phyloP scores from a whole-genome alignment of 2,113 vertebrate genomes.

The Toxotes chatareus region DNA sequence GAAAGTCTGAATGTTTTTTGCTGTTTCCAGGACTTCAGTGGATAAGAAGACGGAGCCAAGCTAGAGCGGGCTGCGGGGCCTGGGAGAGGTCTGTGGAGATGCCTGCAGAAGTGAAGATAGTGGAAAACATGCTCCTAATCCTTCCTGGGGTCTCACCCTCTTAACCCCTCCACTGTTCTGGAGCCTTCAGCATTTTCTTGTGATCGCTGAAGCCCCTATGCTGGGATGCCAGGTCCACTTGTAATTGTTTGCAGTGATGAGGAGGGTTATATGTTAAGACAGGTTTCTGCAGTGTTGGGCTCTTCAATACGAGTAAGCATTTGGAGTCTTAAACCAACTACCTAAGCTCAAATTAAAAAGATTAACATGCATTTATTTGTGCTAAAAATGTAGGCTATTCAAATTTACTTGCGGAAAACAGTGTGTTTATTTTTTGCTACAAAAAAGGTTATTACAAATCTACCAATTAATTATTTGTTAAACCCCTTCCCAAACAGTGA shows the following conservation, averaged over 20 bases:
- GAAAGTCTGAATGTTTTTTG: constrained; percentile 42
- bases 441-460: background rate
- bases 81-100: constrained; percentile 61
- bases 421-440: background rate
- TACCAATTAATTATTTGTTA: background rate
- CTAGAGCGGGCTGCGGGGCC: constrained; percentile 33
- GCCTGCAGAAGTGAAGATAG: constrained; percentile 75
- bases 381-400: background rate
- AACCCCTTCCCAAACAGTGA: background rate
- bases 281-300: constrained; percentile 28
- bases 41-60: constrained; percentile 64
- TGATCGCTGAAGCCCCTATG: constrained; percentile 41
- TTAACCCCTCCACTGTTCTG: constrained; percentile 77
- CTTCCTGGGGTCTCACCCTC: constrained; percentile 76
- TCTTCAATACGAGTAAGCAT: constrained; percentile 22
- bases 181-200: constrained; percentile 69
- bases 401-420: background rate
- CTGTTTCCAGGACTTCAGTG: constrained; percentile 62
- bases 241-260: constrained; percentile 64
- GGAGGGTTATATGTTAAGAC: constrained; percentile 36
- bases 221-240: constrained; percentile 69
- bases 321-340: constrained; percentile 11
- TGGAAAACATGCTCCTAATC: constrained; percentile 76
- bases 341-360: constrained; percentile 8
- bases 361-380: background rate